Evolutionary conservation across 2,888 invertebrate species (phyloP), one percentile per base, ranked within the genome.

Genomic region (Catocala sponsa): DNA sequence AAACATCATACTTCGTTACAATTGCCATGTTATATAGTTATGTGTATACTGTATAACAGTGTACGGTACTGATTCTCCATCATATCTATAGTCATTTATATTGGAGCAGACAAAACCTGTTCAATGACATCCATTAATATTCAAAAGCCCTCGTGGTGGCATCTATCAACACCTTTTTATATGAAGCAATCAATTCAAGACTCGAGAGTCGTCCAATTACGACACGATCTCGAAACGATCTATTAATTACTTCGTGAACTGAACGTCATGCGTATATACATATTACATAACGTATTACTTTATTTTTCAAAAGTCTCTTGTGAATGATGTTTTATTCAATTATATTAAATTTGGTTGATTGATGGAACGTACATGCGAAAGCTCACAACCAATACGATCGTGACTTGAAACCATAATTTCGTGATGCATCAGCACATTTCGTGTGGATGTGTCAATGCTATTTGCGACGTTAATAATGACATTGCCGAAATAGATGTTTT

Each of bases 121-220:
- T 82, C 78, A 83, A 77, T 72, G 73, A 75, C 72, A 57, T 46
- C 82, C 80, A 87, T 91, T 89, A 89, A 89, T 88, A 90, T 90
- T 91, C 85, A 89, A 88, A 84, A 81, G 86, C 82, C 68, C 87
- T 87, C 74, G 77, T 74, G 79, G 81, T 79, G 79, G 78, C 80
- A 78, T 82, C 79, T 80, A 83, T 83, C 84, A 83, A 82, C 86
- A 85, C 86, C 84, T 88, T 88, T 85, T 83, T 79, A 77, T 76
- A 79, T 79, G 79, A 79, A 80, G 80, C 85, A 84, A 87, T 85
- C 89, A 85, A 84, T 87, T 80, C 85, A 81, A 74, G 81, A 73
- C 84, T 85, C 79, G 81, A 89, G 87, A 80, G 87, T 80, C 87
- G 83, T 90, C 86, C 91, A 91, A 92, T 92, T 91, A 91, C 82